Evolutionary conservation across 2,113 vertebrate species (phyloP).

Genomic region (Melanerpes aurifrons): DNA sequence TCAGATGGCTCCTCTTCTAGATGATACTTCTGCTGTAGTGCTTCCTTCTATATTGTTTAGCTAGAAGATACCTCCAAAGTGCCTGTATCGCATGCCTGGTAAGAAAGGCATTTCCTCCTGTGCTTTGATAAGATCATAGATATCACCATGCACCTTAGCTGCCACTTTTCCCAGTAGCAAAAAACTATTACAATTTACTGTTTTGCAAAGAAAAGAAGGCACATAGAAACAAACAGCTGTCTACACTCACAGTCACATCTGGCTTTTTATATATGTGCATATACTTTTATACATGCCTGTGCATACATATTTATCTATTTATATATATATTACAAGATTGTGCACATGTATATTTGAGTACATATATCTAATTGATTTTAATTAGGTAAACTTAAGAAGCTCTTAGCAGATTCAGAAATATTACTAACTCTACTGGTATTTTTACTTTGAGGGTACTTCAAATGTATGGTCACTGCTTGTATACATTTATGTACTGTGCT

Average conservation of each 20-base stretch:
- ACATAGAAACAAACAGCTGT: not conserved
- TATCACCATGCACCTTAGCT: not conserved
- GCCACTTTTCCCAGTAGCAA: not conserved
- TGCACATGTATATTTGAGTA: conserved; percentile 21
- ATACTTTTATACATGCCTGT: not conserved
- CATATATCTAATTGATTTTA: not conserved
- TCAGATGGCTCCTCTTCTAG: not conserved
- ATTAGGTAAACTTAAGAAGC: conserved; percentile 27
- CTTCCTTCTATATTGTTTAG: not conserved
- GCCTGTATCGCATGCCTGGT: not conserved
- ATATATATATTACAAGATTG: not conserved
- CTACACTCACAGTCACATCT: conserved; percentile 3
- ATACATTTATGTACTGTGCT: not conserved
- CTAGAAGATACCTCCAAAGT: not conserved
- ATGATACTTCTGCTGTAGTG: not conserved
- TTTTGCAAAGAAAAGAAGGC: conserved; percentile 23
- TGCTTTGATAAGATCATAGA: not conserved
- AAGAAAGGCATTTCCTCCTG: not conserved
- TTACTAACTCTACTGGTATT: conserved; percentile 52
- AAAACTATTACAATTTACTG: not conserved
- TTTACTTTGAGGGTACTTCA: conserved; percentile 35
- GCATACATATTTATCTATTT: not conserved
- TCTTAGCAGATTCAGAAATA: not conserved
- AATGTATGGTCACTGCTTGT: conserved; percentile 23
- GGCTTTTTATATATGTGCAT: not conserved